A percentile compares a stretch with the other conserved stretches of the same genome.
These are phyloP conservation scores for Zygogramma bicolorata DNA, from an alignment of 2,888 invertebrate species.

Conservation along the genomic window DNA sequence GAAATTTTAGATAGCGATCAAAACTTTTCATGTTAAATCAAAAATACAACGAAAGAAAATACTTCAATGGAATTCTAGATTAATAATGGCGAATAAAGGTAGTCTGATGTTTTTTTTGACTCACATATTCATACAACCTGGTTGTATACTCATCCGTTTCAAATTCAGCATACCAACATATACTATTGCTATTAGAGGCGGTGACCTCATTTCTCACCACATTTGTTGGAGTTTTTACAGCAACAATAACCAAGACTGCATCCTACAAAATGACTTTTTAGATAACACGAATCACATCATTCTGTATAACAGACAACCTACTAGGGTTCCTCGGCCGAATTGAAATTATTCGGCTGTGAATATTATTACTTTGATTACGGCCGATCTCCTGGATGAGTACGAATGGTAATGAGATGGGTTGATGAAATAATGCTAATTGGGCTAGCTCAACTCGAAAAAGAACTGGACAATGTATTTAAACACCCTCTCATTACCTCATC, in stretches of 20 bases:
- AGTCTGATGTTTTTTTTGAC: neutral
- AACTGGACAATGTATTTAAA: neutral
- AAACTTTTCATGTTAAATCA: too few relatives aligned
- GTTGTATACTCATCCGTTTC: neutral
- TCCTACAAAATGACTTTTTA: neutral
- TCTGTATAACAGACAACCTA: neutral
- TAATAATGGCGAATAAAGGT: neutral
- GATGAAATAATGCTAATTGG: neutral
- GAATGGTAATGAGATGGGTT: neutral
- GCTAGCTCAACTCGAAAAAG: neutral
- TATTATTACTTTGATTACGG: neutral
- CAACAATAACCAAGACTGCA: neutral
- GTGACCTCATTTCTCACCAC: neutral
- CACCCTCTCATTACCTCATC: neutral
- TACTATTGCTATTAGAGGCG: neutral
- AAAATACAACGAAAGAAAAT: too few relatives aligned
- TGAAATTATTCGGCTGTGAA: neutral
- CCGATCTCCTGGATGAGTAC: neutral
- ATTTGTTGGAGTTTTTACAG: neutral
- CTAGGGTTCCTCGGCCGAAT: neutral
- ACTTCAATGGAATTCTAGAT: too few relatives aligned
- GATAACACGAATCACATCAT: neutral
- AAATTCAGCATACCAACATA: neutral
- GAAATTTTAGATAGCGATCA: too few relatives aligned
- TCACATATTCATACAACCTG: neutral